Percentiles rank a stretch among this genome's conserved stretches.
phyloP scores from a whole-genome alignment of 2,888 invertebrate genomes.

The Lamellibrachia columna region DNA sequence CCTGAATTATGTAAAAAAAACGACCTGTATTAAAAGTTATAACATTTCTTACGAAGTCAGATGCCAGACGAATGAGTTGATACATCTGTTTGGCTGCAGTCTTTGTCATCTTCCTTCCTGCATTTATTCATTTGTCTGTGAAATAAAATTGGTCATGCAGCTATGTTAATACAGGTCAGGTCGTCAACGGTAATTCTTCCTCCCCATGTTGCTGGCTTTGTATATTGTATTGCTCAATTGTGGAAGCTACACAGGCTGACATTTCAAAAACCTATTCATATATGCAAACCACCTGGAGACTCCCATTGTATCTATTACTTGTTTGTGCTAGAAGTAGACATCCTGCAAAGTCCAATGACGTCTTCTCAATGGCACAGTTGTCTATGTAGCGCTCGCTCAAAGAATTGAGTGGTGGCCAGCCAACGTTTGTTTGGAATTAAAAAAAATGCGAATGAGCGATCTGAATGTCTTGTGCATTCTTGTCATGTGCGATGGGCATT shows the following conservation, averaged over 20 bases:
- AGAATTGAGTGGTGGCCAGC: no score
- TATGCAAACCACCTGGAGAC: not conserved
- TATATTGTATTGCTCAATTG: not conserved
- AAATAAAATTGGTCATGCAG: not conserved
- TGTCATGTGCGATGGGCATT: no score
- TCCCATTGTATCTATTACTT: not conserved
- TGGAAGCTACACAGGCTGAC: not conserved
- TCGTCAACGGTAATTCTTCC: not conserved
- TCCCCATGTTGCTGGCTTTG: not conserved
- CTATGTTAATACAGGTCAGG: not conserved
- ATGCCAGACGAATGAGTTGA: not conserved
- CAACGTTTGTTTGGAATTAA: no score
- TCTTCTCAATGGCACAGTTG: no score
- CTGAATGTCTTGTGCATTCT: no score
- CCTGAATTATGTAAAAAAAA: no score
- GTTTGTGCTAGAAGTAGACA: conserved; percentile 3
- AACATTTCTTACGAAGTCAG: not conserved
- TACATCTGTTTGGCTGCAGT: not conserved
- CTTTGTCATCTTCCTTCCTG: not conserved
- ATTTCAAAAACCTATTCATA: not conserved
- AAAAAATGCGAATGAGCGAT: no score
- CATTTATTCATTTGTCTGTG: conserved; percentile 8
- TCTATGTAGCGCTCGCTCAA: no score
- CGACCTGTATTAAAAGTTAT: not conserved
- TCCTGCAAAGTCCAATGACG: no score